Evolutionary conservation across 1,140 invertebrate genomes (phyloP).

Genomic region (Drosophila pallidifrons): DNA sequence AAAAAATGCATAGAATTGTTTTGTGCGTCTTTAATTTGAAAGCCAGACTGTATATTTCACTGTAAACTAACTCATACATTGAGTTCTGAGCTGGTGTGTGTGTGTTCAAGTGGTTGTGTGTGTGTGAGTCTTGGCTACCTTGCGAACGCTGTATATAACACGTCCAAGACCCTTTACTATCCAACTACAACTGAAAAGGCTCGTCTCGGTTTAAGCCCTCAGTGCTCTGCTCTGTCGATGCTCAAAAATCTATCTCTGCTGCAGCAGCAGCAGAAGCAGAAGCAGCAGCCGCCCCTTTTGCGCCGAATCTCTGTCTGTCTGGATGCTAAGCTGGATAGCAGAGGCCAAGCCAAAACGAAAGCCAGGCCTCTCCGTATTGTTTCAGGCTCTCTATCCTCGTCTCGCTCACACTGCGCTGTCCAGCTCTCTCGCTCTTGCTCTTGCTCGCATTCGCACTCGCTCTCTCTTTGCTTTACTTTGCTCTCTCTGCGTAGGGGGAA

Average conservation of each 20-base stretch:
- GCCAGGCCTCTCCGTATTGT: slow-evolving; percentile 6
- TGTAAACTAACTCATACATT: too few relatives aligned
- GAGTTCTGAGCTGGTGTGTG: too few relatives aligned
- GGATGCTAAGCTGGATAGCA: slow-evolving; percentile 1
- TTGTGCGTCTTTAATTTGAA: too few relatives aligned
- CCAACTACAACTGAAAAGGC: slow-evolving; percentile 82
- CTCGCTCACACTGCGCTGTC: not conserved
- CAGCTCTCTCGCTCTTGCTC: slow-evolving; percentile 11
- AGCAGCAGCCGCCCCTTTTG: slow-evolving; percentile 69
- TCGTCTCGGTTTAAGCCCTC: slow-evolving; percentile 48
- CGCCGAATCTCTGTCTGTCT: slow-evolving; percentile 62
- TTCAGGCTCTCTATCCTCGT: slow-evolving; percentile 2
- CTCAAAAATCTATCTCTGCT: not conserved
- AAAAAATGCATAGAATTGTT: too few relatives aligned
- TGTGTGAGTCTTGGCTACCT: slow-evolving; percentile 49
- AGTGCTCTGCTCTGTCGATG: slow-evolving; percentile 2
- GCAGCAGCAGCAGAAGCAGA: too few relatives aligned
- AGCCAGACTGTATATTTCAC: too few relatives aligned
- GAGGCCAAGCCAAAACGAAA: too few relatives aligned
- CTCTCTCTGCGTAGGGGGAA: slow-evolving; percentile 61
- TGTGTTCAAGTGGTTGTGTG: too few relatives aligned
- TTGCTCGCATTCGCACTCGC: slow-evolving; percentile 7
- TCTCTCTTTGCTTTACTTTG: slow-evolving; percentile 4
- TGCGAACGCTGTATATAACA: slow-evolving; percentile 81
- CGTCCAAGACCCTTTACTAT: slow-evolving; percentile 82